A percentile compares a stretch with the other conserved stretches of the same genome.
These are phyloP conservation scores for Gambusia yucatana DNA, from an alignment of 2,797 vertebrate genomes.

Conservation along the genomic window DNA sequence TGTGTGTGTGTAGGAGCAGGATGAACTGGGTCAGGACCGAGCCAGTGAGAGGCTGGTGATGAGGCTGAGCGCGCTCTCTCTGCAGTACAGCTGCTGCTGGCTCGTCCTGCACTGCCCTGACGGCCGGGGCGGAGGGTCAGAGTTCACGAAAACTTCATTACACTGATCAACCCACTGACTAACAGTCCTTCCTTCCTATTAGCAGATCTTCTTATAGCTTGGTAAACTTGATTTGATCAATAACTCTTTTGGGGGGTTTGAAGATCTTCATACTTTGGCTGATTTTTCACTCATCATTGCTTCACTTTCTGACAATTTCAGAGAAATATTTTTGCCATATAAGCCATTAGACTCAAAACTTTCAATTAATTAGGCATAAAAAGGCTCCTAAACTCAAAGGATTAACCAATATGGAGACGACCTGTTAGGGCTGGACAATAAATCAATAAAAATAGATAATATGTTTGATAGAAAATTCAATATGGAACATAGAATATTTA, in stretches of 20 bases:
- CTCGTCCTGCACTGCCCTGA: constrained; percentile 85
- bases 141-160: constrained; percentile 8
- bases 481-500: too few species aligned
- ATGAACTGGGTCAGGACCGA: constrained; percentile 83
- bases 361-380: background rate
- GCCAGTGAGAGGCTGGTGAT: constrained; percentile 85
- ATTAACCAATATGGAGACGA: background rate
- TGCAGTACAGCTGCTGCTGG: constrained; percentile 93
- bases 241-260: background rate
- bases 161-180: background rate
- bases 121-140: constrained; percentile 83
- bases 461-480: too few species aligned
- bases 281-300: background rate
- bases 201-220: background rate
- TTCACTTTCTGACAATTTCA: background rate
- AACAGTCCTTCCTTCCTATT: background rate
- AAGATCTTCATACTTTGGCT: background rate
- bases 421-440: background rate
- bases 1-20: constrained; percentile 69
- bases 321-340: background rate
- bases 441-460: too few species aligned
- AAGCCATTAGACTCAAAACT: background rate
- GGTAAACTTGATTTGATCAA: background rate
- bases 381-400: background rate
- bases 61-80: constrained; percentile 87